Conservation (phyloP, 2,797 vertebrate genomes). For the Gymnopithys bicolor region DNA sequence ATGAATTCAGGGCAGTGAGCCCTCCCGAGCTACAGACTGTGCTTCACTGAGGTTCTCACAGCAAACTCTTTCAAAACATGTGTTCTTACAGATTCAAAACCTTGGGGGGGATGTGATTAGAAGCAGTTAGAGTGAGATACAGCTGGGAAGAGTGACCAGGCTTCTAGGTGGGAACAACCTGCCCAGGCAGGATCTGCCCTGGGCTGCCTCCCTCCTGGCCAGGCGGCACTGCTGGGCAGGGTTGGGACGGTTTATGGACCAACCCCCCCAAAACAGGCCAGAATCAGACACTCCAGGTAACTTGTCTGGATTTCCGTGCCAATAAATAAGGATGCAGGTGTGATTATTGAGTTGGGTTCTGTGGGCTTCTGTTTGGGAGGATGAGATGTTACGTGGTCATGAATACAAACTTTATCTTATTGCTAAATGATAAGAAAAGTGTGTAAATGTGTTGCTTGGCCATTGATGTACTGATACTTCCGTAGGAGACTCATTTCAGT, state of each 20-base stretch:
- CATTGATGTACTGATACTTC: background rate
- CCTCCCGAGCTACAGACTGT: background rate
- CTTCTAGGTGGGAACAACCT: background rate
- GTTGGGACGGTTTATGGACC: background rate
- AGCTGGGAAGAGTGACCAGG: fast-evolving
- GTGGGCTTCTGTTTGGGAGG: background rate
- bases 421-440: background rate
- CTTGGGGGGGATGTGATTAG: background rate
- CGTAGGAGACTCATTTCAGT: background rate
- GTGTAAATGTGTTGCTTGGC: background rate
- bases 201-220: fast-evolving
- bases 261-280: too few relatives aligned
- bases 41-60: background rate
- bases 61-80: background rate
- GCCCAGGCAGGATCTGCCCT: background rate
- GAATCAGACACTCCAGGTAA: background rate
- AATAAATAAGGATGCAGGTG: background rate
- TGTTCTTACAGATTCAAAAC: background rate
- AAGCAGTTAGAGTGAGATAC: fast-evolving
- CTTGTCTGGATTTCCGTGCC: background rate
- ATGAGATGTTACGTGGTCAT: background rate
- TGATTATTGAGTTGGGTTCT: background rate
- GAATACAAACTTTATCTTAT: background rate
- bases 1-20: background rate
- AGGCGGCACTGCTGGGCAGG: slow-evolving; percentile 20